Evolutionary conservation across 2,113 vertebrate genomes (phyloP).

Genomic region (Aramus guarauna): DNA sequence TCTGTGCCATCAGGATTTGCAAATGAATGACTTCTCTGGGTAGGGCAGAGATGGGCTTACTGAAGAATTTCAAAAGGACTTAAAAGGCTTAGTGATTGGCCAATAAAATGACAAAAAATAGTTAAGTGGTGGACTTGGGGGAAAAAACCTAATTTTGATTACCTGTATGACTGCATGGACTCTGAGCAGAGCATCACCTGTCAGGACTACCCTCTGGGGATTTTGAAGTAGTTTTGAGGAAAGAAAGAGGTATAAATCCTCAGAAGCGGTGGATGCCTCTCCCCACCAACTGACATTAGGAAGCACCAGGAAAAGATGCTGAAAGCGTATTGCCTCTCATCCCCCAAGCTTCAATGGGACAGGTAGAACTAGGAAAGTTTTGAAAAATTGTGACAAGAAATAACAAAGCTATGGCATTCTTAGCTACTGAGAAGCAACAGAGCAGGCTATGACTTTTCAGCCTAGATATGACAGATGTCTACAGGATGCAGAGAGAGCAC

Average conservation of each 20-base stretch:
- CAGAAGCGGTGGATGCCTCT: rapidly evolving
- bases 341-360: neutral
- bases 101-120: neutral
- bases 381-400: neutral
- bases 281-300: rapidly evolving
- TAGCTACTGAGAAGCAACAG: neutral
- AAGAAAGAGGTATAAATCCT: neutral
- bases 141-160: neutral
- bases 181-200: neutral
- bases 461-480: neutral
- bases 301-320: neutral
- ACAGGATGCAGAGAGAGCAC: neutral
- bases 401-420: neutral
- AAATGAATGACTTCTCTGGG: neutral
- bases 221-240: neutral
- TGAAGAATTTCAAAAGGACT: neutral
- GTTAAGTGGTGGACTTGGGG: neutral
- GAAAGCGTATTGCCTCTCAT: neutral
- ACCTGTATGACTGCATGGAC: neutral
- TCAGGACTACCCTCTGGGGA: neutral
- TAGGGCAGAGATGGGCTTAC: rapidly evolving
- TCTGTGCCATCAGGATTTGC: neutral
- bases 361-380: neutral
- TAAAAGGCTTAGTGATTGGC: neutral
- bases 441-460: neutral